These are phyloP conservation scores for Mongoloraphidia duomilia DNA, from an alignment of 2,888 invertebrate species.

Conservation along the genomic window DNA sequence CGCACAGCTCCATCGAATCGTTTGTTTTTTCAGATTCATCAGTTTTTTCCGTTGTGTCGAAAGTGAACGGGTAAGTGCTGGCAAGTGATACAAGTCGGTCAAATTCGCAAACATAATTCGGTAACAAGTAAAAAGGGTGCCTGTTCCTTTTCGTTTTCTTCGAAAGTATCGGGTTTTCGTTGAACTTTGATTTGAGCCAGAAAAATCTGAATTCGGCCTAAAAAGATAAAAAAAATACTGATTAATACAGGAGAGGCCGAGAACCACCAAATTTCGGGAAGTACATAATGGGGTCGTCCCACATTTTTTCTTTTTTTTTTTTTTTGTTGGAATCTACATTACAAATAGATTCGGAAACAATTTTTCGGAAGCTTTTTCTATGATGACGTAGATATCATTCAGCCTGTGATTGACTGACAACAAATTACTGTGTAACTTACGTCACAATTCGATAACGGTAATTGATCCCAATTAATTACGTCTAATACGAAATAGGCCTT, in stretches of 20 bases:
- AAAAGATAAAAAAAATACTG: slow-evolving; percentile 20
- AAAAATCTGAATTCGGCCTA: slow-evolving; percentile 74
- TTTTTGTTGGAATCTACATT: no score
- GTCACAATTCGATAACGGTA: slow-evolving; percentile 57
- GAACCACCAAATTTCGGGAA: background rate
- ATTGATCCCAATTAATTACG: slow-evolving; percentile 64
- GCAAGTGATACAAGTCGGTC: slow-evolving; percentile 33
- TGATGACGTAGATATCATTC: background rate
- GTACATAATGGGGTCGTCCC: background rate
- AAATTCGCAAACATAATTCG: slow-evolving; percentile 32
- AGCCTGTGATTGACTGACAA: background rate
- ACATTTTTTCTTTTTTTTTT: background rate
- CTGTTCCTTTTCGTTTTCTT: slow-evolving; percentile 26
- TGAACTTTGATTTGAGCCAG: slow-evolving; percentile 63
- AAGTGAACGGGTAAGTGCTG: slow-evolving; percentile 26
- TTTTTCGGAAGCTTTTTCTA: background rate
- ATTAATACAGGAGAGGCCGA: background rate
- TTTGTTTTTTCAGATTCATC: slow-evolving; percentile 19
- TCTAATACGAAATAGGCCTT: slow-evolving; percentile 68
- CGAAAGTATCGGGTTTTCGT: slow-evolving; percentile 40
- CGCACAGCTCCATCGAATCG: slow-evolving; percentile 17
- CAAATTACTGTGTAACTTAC: no score
- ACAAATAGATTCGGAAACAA: background rate
- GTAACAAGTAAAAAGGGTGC: slow-evolving; percentile 35
- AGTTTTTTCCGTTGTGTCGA: slow-evolving; percentile 8